Evolutionary conservation across 2,888 invertebrate genomes (phyloP).

Genomic region (Caenorhabditis doughertyi): DNA sequence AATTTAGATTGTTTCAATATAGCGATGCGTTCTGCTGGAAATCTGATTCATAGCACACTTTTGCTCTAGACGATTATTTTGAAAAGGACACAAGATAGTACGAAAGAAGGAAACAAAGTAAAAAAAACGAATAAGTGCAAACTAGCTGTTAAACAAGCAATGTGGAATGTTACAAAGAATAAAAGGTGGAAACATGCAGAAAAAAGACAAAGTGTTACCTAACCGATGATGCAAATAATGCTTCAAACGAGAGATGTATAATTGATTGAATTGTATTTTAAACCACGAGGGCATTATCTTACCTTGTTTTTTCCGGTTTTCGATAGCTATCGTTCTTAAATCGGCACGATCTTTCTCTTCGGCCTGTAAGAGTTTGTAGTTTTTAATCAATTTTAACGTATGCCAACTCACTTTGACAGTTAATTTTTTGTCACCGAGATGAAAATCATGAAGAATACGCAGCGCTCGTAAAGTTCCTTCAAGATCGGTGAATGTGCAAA

Average conservation of each 20-base stretch:
- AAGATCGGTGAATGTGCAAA: constrained; percentile 96
- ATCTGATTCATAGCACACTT: background rate
- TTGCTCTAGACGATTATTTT: background rate
- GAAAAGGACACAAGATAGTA: constrained; percentile 2
- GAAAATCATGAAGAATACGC: constrained; percentile 91
- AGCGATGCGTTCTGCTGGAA: background rate
- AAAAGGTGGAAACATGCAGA: constrained; percentile 43
- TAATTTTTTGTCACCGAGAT: constrained; percentile 93
- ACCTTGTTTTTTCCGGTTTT: constrained; percentile 62
- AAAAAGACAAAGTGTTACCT: constrained; percentile 53
- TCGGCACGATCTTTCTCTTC: constrained; percentile 73
- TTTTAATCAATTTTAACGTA: background rate
- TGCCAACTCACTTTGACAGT: constrained; percentile 87
- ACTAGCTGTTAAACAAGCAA: constrained; percentile 37
- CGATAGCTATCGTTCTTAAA: constrained; percentile 62
- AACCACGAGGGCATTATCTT: constrained; percentile 6
- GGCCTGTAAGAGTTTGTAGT: constrained; percentile 63
- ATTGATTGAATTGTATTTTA: background rate
- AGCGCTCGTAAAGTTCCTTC: constrained; percentile 96
- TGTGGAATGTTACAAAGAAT: constrained; percentile 20
- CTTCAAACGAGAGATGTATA: constrained; percentile 44
- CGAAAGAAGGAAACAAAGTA: constrained; percentile 14
- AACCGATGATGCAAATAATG: constrained; percentile 50
- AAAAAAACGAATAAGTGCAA: constrained; percentile 20
- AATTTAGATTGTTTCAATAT: background rate